A percentile compares a stretch with the other conserved stretches of the same genome.
Evolutionary conservation across 1,140 invertebrate species (phyloP).

Genomic region (Apis cerana): DNA sequence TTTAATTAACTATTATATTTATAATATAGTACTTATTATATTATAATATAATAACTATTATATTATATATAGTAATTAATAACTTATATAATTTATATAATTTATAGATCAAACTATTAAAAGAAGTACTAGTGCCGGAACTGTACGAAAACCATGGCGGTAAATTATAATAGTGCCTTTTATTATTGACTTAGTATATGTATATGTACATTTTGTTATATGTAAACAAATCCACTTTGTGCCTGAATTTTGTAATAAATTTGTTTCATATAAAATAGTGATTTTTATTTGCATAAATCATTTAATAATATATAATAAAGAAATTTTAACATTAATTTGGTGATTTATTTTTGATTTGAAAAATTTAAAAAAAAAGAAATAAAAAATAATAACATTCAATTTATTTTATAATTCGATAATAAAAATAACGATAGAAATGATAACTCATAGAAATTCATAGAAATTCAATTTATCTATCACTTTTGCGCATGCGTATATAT

Average conservation of each 20-base stretch:
- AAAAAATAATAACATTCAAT: not conserved
- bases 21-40: not conserved
- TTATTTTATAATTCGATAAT: not conserved
- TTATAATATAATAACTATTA: not conserved
- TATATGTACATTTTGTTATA: not conserved
- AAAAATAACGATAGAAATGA: not conserved
- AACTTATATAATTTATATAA: constrained; percentile 2
- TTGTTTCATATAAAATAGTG: constrained; percentile 16
- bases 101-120: constrained; percentile 75
- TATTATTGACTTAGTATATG: constrained; percentile 4
- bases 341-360: not conserved
- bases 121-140: constrained; percentile 76
- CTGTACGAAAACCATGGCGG: constrained; percentile 77
- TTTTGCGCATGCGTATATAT: not conserved
- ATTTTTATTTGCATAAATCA: not conserved
- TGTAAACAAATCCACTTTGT: constrained; percentile 26
- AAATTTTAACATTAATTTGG: not conserved
- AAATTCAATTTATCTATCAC: not conserved
- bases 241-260: constrained; percentile 49
- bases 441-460: not conserved
- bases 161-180: constrained; percentile 58
- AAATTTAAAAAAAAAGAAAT: not conserved
- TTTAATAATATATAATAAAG: not conserved
- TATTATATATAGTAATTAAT: not conserved
- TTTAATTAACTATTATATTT: not conserved